phyloP scores from a whole-genome alignment of 2,113 vertebrate genomes.

The Melanostigma gelatinosum region DNA sequence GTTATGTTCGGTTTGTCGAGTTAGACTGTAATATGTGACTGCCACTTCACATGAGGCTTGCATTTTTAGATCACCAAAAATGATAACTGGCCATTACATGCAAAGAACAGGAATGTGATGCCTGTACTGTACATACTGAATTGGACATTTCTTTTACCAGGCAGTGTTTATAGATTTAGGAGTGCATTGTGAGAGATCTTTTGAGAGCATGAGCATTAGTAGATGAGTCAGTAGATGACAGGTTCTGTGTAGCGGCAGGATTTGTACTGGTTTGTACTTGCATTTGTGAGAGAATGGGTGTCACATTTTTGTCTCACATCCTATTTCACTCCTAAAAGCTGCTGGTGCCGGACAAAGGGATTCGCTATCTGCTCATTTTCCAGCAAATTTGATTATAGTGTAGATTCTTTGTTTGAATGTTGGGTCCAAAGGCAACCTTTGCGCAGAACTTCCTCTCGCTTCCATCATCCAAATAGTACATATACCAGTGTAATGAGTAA shows the following conservation, averaged over 20 bases:
- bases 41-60: constrained; percentile 3
- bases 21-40: constrained; percentile 27
- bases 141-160: not conserved
- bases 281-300: not conserved
- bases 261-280: constrained; percentile 4
- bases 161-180: not conserved
- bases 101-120: not conserved
- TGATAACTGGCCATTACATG: not conserved
- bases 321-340: constrained; percentile 5
- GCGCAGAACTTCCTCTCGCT: not conserved
- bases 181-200: too few species aligned
- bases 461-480: not conserved
- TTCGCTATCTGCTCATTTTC: not conserved
- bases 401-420: not conserved
- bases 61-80: not conserved
- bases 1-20: constrained; percentile 43
- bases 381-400: not conserved
- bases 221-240: too few species aligned
- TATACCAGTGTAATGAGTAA: not conserved
- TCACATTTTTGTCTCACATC: not conserved
- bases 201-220: too few species aligned
- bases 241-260: not conserved
- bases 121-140: not conserved
- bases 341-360: not conserved
- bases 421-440: not conserved